phyloP scores from a whole-genome alignment of 1,140 invertebrate genomes.

The Drosophila truncata region DNA sequence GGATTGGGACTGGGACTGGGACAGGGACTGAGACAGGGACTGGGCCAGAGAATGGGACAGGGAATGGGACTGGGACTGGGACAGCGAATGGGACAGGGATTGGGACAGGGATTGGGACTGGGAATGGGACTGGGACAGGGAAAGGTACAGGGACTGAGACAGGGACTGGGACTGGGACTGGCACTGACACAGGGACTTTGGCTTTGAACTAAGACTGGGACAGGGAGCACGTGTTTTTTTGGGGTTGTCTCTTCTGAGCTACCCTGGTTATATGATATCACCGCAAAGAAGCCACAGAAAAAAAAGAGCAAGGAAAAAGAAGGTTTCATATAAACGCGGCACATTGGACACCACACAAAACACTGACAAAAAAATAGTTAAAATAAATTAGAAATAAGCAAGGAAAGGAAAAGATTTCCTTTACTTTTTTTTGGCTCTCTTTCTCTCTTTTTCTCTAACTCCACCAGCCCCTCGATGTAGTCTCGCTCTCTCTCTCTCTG shows the following conservation, averaged over 20 bases:
- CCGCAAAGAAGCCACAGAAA: constrained; percentile 73
- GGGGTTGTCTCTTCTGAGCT: constrained; percentile 7
- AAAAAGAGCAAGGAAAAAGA: constrained; percentile 32
- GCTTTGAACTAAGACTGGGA: neutral
- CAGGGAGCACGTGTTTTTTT: constrained; percentile 28
- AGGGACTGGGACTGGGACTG: neutral
- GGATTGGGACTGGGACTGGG: neutral
- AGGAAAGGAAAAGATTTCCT: constrained; percentile 25
- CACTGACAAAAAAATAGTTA: constrained; percentile 26
- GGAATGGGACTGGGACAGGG: too few species aligned
- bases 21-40: neutral
- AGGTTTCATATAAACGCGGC: constrained; percentile 18
- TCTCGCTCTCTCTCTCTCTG: neutral
- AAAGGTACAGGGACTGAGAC: neutral
- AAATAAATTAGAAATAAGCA: constrained; percentile 31
- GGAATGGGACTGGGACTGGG: neutral
- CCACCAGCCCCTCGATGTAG: constrained; percentile 8
- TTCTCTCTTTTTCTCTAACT: constrained; percentile 1
- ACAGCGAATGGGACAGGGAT: neutral
- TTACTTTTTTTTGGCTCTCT: constrained; percentile 50
- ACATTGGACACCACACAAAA: constrained; percentile 18
- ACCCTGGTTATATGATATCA: constrained; percentile 73
- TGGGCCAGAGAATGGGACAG: constrained; percentile 7
- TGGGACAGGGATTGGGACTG: too few species aligned
- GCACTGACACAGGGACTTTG: neutral